Conservation (phyloP, 2,888 invertebrate genomes). For the Helicoverpa assulta region DNA sequence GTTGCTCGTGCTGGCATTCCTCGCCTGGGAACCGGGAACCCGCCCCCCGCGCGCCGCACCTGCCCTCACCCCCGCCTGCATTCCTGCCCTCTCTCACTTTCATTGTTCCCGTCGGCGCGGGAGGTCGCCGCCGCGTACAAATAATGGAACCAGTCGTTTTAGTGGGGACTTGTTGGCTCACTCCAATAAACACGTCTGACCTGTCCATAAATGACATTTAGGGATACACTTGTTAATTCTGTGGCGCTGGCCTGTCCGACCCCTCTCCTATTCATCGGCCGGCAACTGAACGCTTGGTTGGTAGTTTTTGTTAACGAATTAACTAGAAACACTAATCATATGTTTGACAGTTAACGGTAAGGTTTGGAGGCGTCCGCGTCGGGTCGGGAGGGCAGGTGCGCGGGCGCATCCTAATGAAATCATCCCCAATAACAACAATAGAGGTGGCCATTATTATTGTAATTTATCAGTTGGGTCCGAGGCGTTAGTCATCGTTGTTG, state of each 20-base stretch:
- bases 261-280: conserved; percentile 38
- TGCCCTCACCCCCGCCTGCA: conserved; percentile 78
- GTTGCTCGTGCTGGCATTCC: conserved; percentile 89
- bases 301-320: conserved; percentile 60
- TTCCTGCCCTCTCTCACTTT: conserved; percentile 90
- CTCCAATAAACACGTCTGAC: conserved; percentile 84
- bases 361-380: conserved; percentile 45
- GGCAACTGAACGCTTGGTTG: conserved; percentile 49
- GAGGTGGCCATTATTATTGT: conserved; percentile 83
- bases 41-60: conserved; percentile 69
- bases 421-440: conserved; percentile 85
- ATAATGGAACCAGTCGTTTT: conserved; percentile 85
- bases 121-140: conserved; percentile 86
- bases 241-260: conserved; percentile 41
- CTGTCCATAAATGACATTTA: conserved; percentile 83
- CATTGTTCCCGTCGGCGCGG: conserved; percentile 89
- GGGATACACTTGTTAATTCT: conserved; percentile 78
- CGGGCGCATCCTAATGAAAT: conserved; percentile 82
- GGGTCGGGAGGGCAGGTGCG: conserved; percentile 72
- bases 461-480: conserved; percentile 81
- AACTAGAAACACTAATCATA: conserved; percentile 68
- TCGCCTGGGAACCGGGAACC: conserved; percentile 89
- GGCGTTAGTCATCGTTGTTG: conserved; percentile 77
- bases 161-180: conserved; percentile 79
- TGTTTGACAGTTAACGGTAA: conserved; percentile 77